These are phyloP conservation scores for Eolophus roseicapilla DNA, from an alignment of 2,113 vertebrate species.

Conservation along the genomic window DNA sequence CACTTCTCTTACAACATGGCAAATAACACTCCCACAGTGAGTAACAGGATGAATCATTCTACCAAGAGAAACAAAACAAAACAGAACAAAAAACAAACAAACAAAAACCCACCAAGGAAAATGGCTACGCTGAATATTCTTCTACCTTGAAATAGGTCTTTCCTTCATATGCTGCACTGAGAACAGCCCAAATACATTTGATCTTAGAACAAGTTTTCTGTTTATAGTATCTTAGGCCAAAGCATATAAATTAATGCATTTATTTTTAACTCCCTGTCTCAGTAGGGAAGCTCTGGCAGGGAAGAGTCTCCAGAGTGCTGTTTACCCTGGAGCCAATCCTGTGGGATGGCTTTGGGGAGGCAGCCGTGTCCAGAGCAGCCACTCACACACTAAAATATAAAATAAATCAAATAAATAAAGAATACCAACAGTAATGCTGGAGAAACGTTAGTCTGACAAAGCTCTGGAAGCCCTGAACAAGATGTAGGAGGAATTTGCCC, in stretches of 20 bases:
- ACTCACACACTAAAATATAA: not conserved
- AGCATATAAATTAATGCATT: not conserved
- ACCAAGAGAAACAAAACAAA: not conserved
- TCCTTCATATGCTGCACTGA: not conserved
- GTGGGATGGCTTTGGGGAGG: not conserved
- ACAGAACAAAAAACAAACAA: no score
- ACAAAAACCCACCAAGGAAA: not conserved
- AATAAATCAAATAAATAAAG: fast-evolving
- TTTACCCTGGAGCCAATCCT: not conserved
- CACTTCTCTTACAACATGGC: not conserved
- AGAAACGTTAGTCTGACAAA: not conserved
- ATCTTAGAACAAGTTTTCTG: not conserved
- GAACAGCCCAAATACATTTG: not conserved
- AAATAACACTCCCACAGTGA: not conserved
- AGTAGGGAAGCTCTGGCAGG: not conserved
- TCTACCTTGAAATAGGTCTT: not conserved
- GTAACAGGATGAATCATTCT: not conserved
- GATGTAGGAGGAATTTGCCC: not conserved
- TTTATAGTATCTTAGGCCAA: not conserved
- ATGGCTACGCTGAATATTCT: not conserved
- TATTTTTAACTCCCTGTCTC: not conserved
- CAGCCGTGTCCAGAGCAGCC: fast-evolving
- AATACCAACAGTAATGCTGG: not conserved
- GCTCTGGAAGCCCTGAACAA: not conserved
- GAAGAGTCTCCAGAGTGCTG: fast-evolving